These are phyloP conservation scores for Germaria angustata DNA, from an alignment of 2,888 invertebrate genomes.

Conservation along the genomic window DNA sequence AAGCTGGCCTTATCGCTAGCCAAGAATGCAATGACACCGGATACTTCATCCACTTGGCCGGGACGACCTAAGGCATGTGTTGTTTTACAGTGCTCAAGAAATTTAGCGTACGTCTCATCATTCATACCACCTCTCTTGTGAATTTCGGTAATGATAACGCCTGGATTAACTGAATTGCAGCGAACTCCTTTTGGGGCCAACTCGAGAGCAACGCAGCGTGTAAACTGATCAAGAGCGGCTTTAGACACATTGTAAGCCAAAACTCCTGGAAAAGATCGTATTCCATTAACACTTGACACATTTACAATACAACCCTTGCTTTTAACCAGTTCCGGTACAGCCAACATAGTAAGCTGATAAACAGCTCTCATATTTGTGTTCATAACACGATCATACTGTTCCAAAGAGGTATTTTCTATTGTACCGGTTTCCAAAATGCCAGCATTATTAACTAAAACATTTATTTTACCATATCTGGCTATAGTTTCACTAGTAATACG, in stretches of 20 bases:
- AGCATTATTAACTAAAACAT: conserved; percentile 94
- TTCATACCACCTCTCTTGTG: conserved; percentile 93
- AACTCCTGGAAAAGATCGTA: conserved; percentile 93
- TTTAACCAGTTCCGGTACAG: conserved; percentile 91
- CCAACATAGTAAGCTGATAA: conserved; percentile 91
- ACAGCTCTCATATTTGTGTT: conserved; percentile 92
- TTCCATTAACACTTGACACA: conserved; percentile 95
- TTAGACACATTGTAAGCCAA: conserved; percentile 96
- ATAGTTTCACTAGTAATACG: conserved; percentile 87
- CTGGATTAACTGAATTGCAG: conserved; percentile 94
- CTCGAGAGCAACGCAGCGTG: conserved; percentile 94
- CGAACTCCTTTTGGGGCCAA: conserved; percentile 90
- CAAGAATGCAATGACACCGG: conserved; percentile 93
- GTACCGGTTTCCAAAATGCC: conserved; percentile 90
- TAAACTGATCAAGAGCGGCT: conserved; percentile 96
- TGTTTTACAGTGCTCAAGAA: conserved; percentile 90
- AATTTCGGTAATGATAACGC: conserved; percentile 93
- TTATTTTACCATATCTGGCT: conserved; percentile 87
- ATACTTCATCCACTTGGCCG: conserved; percentile 92
- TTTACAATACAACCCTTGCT: conserved; percentile 96
- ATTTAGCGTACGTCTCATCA: conserved; percentile 89
- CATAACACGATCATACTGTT: conserved; percentile 94
- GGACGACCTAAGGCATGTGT: conserved; percentile 96
- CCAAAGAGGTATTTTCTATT: conserved; percentile 91
- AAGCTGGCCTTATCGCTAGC: conserved; percentile 94